phyloP scores from a whole-genome alignment of 2,113 vertebrate species.

The Calypte anna region DNA sequence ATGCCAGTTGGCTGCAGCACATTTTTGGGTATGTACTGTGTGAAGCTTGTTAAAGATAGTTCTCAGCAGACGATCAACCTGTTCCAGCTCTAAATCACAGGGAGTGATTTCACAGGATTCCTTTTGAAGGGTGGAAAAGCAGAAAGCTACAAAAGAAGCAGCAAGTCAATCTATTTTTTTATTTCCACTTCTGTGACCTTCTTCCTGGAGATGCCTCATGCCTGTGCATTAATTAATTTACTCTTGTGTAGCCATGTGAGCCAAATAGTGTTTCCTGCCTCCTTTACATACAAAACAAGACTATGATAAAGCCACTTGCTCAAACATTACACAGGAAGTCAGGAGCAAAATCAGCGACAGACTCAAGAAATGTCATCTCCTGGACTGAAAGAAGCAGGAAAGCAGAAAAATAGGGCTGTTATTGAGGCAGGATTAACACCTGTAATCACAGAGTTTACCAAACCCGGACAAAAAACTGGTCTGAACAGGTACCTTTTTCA shows the following conservation, averaged over 20 bases:
- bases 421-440: background rate
- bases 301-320: background rate
- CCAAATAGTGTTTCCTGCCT: background rate
- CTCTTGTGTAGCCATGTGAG: rapidly evolving
- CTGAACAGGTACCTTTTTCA: constrained; percentile 26
- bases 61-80: background rate
- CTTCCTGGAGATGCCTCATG: background rate
- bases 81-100: constrained; percentile 17
- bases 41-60: constrained; percentile 15
- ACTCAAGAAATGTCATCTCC: background rate
- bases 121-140: constrained; percentile 38
- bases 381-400: background rate
- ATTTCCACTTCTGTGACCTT: background rate
- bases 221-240: constrained; percentile 40
- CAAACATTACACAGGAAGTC: background rate
- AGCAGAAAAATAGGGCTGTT: background rate
- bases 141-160: background rate
- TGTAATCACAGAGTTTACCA: background rate
- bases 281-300: background rate
- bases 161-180: background rate
- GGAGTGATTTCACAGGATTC: background rate
- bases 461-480: constrained; percentile 28
- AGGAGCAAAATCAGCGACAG: background rate
- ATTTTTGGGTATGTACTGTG: background rate
- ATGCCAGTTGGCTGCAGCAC: constrained; percentile 15